Evolutionary conservation across 2,797 vertebrate species (phyloP).

Genomic region (Acanthurus lineatus): DNA sequence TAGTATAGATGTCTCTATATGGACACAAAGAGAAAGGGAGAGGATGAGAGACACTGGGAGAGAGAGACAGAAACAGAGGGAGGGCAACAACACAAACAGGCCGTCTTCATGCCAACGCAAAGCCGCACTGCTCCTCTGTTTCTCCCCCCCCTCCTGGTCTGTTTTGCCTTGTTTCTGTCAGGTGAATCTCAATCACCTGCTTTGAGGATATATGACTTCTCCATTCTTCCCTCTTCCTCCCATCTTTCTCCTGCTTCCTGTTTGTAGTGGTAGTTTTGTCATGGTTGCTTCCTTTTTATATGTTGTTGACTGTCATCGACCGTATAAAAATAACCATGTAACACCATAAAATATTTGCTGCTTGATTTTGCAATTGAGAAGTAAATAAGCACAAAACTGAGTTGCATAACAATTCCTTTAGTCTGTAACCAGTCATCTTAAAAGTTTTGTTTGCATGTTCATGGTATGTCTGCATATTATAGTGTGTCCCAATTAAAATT

Average conservation of each 20-base stretch:
- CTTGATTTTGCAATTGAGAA: too few species aligned
- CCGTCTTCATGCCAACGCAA: constrained; percentile 42
- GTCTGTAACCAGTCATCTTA: background rate
- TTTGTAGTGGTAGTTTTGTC: background rate
- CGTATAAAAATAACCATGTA: background rate
- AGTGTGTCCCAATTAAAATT: background rate
- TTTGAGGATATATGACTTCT: constrained; percentile 54
- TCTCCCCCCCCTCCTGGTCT: background rate
- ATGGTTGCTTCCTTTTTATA: background rate
- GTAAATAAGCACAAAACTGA: too few species aligned
- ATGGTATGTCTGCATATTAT: background rate
- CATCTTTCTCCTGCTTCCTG: background rate
- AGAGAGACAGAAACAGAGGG: constrained; percentile 38
- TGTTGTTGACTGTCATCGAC: background rate
- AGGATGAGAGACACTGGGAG: constrained; percentile 55
- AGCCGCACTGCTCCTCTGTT: constrained; percentile 22
- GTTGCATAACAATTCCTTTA: background rate
- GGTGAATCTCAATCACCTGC: constrained; percentile 52
- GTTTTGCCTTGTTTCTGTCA: constrained; percentile 29
- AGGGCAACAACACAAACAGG: constrained; percentile 49
- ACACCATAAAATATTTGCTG: background rate
- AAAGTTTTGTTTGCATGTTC: background rate
- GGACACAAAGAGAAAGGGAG: constrained; percentile 59
- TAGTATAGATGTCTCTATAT: constrained; percentile 64
- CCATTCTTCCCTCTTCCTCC: constrained; percentile 1